Conservation (phyloP, 2,888 invertebrate species). For the Loripinus fragilis region DNA sequence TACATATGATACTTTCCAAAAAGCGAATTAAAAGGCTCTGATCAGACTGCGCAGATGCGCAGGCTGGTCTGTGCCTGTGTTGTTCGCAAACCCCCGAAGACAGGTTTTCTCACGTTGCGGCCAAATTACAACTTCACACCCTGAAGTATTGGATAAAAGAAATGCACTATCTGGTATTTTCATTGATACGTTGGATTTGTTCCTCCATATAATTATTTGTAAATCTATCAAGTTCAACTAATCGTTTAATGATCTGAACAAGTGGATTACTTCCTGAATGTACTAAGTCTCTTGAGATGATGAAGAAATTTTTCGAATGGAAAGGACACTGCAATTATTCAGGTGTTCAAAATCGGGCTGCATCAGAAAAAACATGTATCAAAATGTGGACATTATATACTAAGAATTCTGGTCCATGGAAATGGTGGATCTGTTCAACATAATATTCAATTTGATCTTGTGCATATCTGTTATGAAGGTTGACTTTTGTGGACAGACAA, state of each 20-base stretch:
- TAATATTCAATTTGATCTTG: conserved; percentile 62
- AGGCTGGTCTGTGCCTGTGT: too few relatives aligned
- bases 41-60: too few relatives aligned
- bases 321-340: conserved; percentile 40
- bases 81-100: too few relatives aligned
- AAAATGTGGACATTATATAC: conserved; percentile 24
- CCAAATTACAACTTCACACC: conserved; percentile 19
- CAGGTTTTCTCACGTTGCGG: too few relatives aligned
- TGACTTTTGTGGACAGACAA: conserved; percentile 31
- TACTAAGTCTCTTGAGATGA: conserved; percentile 28
- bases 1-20: too few relatives aligned
- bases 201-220: background rate
- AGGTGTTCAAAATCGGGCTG: conserved; percentile 16
- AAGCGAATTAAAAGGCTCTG: too few relatives aligned
- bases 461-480: conserved; percentile 23
- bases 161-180: conserved; percentile 25
- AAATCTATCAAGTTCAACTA: conserved; percentile 21
- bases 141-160: conserved; percentile 12
- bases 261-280: conserved; percentile 11
- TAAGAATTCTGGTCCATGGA: conserved; percentile 51
- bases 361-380: conserved; percentile 28
- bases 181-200: background rate
- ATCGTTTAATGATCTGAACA: conserved; percentile 17
- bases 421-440: conserved; percentile 58
- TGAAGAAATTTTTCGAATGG: conserved; percentile 42